phyloP scores from a whole-genome alignment of 2,797 vertebrate species.

The Chelonia mydas region DNA sequence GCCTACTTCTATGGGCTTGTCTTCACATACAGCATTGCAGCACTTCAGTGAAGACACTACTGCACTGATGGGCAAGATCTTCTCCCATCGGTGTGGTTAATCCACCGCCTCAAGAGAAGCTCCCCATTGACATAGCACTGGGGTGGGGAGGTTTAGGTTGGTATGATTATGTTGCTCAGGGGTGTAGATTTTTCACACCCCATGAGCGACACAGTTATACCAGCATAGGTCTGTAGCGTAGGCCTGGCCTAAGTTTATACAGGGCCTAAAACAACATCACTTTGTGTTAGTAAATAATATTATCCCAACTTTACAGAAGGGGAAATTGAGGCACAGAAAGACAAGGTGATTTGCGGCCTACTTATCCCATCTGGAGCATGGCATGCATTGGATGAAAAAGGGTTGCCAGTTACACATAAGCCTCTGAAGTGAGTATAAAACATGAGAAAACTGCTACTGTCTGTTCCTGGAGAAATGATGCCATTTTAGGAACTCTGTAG shows the following conservation, averaged over 20 bases:
- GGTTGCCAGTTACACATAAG: rapidly evolving
- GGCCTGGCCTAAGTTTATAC: neutral
- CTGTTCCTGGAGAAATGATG: neutral
- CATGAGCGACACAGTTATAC: neutral
- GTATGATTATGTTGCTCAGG: neutral
- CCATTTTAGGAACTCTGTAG: neutral
- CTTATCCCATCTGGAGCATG: neutral
- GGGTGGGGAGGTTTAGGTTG: neutral
- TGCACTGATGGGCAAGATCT: neutral
- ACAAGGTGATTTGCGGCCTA: neutral
- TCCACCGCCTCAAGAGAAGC: neutral
- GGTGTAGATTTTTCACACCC: neutral
- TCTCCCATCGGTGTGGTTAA: neutral
- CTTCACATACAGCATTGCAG: neutral
- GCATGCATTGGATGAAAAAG: neutral
- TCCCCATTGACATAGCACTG: neutral
- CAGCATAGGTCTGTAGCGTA: neutral
- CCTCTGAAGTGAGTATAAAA: neutral
- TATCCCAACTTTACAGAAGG: neutral
- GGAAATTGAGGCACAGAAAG: neutral
- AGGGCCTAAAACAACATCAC: neutral
- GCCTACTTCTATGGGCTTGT: neutral
- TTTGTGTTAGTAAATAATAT: neutral
- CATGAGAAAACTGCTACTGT: neutral
- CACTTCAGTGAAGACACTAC: neutral